Base-by-base conservation (phyloP, 2,113 vertebrate species). In the Pithys albifrons region DNA sequence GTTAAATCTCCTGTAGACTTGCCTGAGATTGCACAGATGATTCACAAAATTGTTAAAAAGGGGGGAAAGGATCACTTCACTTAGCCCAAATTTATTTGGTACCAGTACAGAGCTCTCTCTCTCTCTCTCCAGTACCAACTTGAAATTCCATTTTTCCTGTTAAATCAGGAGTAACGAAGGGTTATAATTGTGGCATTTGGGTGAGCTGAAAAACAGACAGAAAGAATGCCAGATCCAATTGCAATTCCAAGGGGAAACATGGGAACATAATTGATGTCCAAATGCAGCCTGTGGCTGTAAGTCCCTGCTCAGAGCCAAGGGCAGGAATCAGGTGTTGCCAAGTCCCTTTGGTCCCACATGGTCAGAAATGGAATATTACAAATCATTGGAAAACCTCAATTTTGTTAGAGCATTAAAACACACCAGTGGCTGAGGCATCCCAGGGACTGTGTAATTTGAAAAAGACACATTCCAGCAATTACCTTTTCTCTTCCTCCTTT, bases 331-430 rank as follows among this genome's bases (percentile, higher is more conserved):
- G 78, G 72, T 46, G 58, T 75, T 27, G 3, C 54, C 2, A 2
- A 58, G 59, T 58, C 66, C 76, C 78, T 9, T 12, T 57, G 80
- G 48, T 10, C 57, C 41, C 3, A 5, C 5, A 7, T 33, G 87
- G 66, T 91, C 93, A 88, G 51, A 85, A 90, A 91, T 41, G 71
- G 6, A 85, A 91, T 88, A 73, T 83, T 55, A 83, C 49, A 77
- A 59, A 43, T 77, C 75, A 33, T 14, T 93, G 88, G n/a, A 82
- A 95, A 86, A 81, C 75, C 90, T 93, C 78, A 77, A 93, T 95
- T 95, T 80, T 54, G 31, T 86, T 74, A 25, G 23, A 41, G 82
- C 71, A 88, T 88, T 94, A 94, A 88, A 96, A 73, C 91, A 48
- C 76, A 39, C 71, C 64, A 52, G 78, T 64, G 90, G 82, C n/a